A percentile compares a stretch with the other conserved stretches of the same genome.
These are phyloP conservation scores for Sweltsa coloradensis DNA, from an alignment of 1,140 invertebrate genomes.

Conservation along the genomic window DNA sequence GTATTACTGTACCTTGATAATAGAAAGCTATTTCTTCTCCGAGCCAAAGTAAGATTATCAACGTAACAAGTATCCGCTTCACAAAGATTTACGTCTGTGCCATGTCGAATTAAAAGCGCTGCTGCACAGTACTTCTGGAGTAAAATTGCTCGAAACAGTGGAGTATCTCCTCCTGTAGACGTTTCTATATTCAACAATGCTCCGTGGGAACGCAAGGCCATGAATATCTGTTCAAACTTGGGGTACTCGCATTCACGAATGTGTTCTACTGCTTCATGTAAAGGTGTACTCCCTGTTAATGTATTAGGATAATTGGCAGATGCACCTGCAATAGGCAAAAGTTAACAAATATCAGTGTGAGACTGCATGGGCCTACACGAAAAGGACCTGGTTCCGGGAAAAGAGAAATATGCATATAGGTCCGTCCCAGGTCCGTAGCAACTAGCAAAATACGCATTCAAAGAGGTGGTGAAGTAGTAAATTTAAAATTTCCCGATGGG, in stretches of 20 bases:
- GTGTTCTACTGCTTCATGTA: conserved; percentile 35
- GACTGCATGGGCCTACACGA: too few species aligned
- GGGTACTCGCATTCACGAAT: conserved; percentile 19
- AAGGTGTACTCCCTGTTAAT: conserved; percentile 38
- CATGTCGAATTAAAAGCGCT: conserved; percentile 32
- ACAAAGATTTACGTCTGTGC: conserved; percentile 21
- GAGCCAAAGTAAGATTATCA: conserved; percentile 31
- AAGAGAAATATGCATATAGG: too few species aligned
- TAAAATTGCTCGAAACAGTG: conserved; percentile 33
- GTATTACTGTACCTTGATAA: too few species aligned
- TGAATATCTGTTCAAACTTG: conserved; percentile 31
- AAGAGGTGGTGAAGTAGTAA: too few species aligned
- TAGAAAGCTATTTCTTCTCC: conserved; percentile 26
- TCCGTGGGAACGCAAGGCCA: conserved; percentile 31
- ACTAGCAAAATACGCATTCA: too few species aligned
- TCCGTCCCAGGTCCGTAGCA: too few species aligned
- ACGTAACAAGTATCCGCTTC: conserved; percentile 15
- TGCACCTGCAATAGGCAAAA: conserved; percentile 32
- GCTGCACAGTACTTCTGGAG: conserved; percentile 30
- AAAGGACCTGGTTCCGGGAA: too few species aligned
- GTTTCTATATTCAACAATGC: conserved; percentile 31
- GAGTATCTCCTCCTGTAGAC: conserved; percentile 34
- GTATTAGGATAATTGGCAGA: conserved; percentile 40
- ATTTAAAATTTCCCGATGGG: too few species aligned
- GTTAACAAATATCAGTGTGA: background rate